A percentile compares a stretch with the other conserved stretches of the same genome.
These are phyloP conservation scores for Elegia similella DNA, from an alignment of 2,888 invertebrate species.

Conservation along the genomic window DNA sequence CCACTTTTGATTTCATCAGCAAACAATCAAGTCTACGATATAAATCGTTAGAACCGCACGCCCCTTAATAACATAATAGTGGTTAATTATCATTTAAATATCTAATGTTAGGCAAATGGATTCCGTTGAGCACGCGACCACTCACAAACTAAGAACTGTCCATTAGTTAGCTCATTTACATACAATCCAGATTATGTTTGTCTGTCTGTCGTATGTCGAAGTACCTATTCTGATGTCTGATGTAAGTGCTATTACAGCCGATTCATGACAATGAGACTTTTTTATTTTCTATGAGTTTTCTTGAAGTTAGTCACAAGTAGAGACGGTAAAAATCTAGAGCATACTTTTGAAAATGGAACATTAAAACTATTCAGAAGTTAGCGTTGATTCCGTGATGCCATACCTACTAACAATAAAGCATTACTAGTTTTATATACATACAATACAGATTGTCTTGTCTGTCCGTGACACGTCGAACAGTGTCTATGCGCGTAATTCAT, in stretches of 20 bases:
- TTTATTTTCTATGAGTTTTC: not conserved
- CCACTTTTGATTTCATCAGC: constrained; percentile 23
- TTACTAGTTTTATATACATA: too few species aligned
- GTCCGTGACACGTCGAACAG: too few species aligned
- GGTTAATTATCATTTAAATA: constrained; percentile 65
- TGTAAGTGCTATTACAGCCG: constrained; percentile 6
- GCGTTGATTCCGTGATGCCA: too few species aligned
- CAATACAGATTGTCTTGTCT: too few species aligned
- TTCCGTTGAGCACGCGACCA: constrained; percentile 61
- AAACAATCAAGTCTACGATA: constrained; percentile 20
- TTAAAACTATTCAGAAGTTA: too few species aligned
- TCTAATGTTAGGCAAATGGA: constrained; percentile 62
- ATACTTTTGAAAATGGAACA: too few species aligned
- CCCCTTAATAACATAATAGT: constrained; percentile 57
- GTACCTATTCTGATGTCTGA: too few species aligned
- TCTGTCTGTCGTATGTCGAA: constrained; percentile 14
- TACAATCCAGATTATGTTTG: constrained; percentile 53
- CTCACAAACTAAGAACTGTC: constrained; percentile 59
- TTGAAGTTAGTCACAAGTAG: too few species aligned
- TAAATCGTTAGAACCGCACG: constrained; percentile 43
- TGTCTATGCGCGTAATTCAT: not conserved
- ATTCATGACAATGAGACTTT: not conserved
- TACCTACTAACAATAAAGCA: too few species aligned
- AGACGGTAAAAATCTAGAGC: too few species aligned
- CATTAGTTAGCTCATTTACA: constrained; percentile 55